Conservation (phyloP, 2,113 vertebrate species). For the Polyodon spathula region DNA sequence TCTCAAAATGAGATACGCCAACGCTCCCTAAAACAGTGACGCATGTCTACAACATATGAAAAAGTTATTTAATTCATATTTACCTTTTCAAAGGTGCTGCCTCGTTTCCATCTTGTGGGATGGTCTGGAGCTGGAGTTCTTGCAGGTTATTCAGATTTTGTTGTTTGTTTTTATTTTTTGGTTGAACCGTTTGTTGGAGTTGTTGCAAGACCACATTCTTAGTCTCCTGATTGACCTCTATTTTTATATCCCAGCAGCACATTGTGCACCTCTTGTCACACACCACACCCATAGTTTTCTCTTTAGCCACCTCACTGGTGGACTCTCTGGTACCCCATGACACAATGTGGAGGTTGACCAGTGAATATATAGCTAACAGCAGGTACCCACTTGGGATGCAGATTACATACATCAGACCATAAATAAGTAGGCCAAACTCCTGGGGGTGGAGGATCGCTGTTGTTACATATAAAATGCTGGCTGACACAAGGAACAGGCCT, state of each 20-base stretch:
- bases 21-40: not conserved
- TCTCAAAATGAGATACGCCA: too few species aligned
- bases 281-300: conserved; percentile 37
- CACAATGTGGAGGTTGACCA: conserved; percentile 67
- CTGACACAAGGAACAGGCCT: conserved; percentile 60
- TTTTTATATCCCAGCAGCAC: conserved; percentile 61
- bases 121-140: not conserved
- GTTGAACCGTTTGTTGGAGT: conserved; percentile 34
- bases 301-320: conserved; percentile 34
- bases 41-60: not conserved
- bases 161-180: conserved; percentile 5
- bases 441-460: conserved; percentile 61
- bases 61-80: not conserved
- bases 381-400: conserved; percentile 71
- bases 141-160: not conserved
- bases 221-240: conserved; percentile 51
- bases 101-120: conserved; percentile 11
- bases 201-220: conserved; percentile 47
- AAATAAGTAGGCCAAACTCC: conserved; percentile 55
- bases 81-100: conserved; percentile 23
- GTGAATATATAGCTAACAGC: conserved; percentile 62
- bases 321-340: conserved; percentile 70
- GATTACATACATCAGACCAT: conserved; percentile 68
- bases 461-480: conserved; percentile 50
- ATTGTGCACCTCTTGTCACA: conserved; percentile 51